phyloP scores from a whole-genome alignment of 2,797 vertebrate genomes.

The Rhodeus uyekii region DNA sequence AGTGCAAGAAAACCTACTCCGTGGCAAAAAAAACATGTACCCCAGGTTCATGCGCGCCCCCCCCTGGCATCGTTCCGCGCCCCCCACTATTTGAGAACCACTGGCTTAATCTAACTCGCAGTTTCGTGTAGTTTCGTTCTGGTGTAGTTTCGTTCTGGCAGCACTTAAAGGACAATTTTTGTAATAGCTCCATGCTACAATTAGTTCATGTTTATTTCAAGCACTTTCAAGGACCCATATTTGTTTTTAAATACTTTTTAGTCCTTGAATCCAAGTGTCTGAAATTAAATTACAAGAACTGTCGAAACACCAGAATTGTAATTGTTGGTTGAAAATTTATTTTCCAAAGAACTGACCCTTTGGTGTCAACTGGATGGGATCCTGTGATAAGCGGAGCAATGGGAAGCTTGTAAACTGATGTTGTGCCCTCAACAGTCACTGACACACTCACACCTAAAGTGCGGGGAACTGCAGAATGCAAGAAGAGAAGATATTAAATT shows the following conservation, averaged over 20 bases:
- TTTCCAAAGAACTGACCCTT: constrained; percentile 78
- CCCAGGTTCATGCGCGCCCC: too few species aligned
- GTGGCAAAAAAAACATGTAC: too few species aligned
- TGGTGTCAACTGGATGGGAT: constrained; percentile 95
- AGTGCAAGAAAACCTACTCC: too few species aligned
- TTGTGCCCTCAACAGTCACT: constrained; percentile 92
- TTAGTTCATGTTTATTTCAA: too few species aligned
- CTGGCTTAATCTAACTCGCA: too few species aligned
- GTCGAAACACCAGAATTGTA: neutral
- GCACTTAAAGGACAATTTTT: too few species aligned
- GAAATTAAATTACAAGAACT: neutral
- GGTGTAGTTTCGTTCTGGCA: too few species aligned
- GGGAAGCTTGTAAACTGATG: constrained; percentile 91
- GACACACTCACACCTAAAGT: constrained; percentile 90
- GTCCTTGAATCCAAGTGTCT: neutral
- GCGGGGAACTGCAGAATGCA: constrained; percentile 80
- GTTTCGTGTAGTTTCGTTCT: too few species aligned
- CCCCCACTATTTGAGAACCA: too few species aligned
- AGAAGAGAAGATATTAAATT: neutral
- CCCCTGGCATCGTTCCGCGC: too few species aligned
- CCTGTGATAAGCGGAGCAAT: constrained; percentile 96
- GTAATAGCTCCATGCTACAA: too few species aligned
- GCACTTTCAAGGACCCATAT: too few species aligned
- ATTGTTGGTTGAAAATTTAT: neutral
- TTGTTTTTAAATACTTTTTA: neutral